Evolutionary conservation across 2,113 vertebrate genomes (phyloP).

Genomic region (Clarias magur): DNA sequence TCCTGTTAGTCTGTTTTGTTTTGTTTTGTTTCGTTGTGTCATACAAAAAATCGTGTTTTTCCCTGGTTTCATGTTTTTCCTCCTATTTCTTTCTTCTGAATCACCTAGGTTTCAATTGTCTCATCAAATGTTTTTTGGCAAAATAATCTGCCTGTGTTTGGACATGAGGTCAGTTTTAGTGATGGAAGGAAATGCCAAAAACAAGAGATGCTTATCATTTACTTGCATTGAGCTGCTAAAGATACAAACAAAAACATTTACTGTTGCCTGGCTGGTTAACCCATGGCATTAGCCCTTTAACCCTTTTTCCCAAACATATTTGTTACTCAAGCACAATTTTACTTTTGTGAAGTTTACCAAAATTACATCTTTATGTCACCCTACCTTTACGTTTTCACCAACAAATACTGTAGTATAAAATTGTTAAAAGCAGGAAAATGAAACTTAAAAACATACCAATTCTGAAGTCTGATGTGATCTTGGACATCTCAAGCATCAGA

Average conservation of each 20-base stretch:
- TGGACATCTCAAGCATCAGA: conserved; percentile 89
- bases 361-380: neutral
- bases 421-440: neutral
- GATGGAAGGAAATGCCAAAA: neutral
- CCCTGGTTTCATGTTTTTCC: neutral
- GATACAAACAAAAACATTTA: neutral
- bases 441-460: conserved; percentile 79
- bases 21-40: neutral
- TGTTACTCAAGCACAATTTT: neutral
- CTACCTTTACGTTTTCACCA: neutral
- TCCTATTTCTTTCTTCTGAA: neutral
- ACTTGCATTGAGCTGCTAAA: neutral
- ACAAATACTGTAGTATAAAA: neutral
- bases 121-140: neutral
- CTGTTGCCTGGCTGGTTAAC: neutral
- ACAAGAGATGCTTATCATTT: neutral
- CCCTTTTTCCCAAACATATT: neutral
- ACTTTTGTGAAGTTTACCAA: too few relatives aligned
- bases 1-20: neutral
- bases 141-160: neutral
- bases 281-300: neutral
- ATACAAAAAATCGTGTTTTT: neutral
- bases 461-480: conserved; percentile 93
- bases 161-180: neutral
- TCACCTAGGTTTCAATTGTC: neutral